Evolutionary conservation across 2,113 vertebrate species (phyloP).

Genomic region (Anhinga anhinga): DNA sequence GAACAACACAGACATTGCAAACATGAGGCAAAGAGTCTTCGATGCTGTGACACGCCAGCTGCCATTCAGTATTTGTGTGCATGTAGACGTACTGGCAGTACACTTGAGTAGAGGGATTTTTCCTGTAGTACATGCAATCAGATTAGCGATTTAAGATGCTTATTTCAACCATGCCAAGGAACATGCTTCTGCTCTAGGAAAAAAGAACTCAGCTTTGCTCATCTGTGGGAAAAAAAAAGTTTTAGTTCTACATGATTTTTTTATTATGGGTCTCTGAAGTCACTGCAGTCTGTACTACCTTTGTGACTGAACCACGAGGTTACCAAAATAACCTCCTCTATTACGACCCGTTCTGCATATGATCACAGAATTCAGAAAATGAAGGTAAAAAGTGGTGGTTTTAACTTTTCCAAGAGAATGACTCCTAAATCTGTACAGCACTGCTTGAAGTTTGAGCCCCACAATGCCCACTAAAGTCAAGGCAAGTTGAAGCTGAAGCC

Average conservation of each 20-base stretch:
- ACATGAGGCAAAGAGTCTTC: not conserved
- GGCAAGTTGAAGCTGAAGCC: not conserved
- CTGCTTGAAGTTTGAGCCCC: not conserved
- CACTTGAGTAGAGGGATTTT: not conserved
- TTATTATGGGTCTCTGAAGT: not conserved
- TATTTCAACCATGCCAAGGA: not conserved
- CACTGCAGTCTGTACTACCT: not conserved
- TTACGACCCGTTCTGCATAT: not conserved
- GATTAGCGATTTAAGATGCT: not conserved
- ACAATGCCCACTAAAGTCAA: not conserved
- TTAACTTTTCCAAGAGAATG: not conserved
- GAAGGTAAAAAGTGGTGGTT: not conserved
- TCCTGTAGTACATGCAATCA: not conserved
- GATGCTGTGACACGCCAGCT: not conserved
- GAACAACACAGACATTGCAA: not conserved
- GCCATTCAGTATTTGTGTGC: not conserved
- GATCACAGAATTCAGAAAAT: not conserved
- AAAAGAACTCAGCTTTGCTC: not conserved
- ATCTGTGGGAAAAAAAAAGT: not conserved
- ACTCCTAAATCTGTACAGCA: not conserved
- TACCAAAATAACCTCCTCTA: not conserved
- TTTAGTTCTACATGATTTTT: not conserved
- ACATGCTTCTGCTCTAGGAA: not conserved
- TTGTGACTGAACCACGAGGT: not conserved
- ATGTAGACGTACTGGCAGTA: rapidly evolving